Conservation (phyloP, 2,113 vertebrate genomes). For the Hystrix cristata region DNA sequence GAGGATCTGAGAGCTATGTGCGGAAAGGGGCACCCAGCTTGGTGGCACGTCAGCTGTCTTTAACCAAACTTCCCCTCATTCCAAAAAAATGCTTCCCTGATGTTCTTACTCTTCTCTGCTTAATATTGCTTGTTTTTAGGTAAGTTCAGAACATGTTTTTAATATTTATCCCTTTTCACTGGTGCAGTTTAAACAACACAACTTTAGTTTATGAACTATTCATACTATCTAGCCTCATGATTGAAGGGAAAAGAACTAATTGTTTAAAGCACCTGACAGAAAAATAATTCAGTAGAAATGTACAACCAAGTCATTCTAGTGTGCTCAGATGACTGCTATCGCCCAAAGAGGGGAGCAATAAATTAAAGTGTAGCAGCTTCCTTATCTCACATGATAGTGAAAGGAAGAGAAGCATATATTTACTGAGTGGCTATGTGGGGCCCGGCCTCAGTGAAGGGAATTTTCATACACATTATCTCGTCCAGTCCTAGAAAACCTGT, state of each 20-base stretch:
- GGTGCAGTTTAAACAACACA: background rate
- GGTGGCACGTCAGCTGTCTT: background rate
- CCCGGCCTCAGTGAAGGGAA: background rate
- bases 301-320: background rate
- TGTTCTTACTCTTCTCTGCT: background rate
- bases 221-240: background rate
- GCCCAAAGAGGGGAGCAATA: background rate
- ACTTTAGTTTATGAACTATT: background rate
- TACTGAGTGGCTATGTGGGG: background rate
- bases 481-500: background rate
- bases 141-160: constrained; percentile 7
- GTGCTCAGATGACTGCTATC: background rate
- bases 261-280: background rate
- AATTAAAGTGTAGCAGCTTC: background rate
- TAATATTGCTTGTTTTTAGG: background rate
- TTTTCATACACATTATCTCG: background rate
- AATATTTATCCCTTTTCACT: background rate
- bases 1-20: background rate
- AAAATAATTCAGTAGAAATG: background rate
- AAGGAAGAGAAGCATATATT: background rate
- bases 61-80: background rate
- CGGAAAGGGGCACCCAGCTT: background rate
- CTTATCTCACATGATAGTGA: background rate
- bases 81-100: background rate
- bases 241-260: background rate